These are phyloP conservation scores for Cardinalis cardinalis DNA, from an alignment of 2,113 vertebrate genomes.

Conservation along the genomic window DNA sequence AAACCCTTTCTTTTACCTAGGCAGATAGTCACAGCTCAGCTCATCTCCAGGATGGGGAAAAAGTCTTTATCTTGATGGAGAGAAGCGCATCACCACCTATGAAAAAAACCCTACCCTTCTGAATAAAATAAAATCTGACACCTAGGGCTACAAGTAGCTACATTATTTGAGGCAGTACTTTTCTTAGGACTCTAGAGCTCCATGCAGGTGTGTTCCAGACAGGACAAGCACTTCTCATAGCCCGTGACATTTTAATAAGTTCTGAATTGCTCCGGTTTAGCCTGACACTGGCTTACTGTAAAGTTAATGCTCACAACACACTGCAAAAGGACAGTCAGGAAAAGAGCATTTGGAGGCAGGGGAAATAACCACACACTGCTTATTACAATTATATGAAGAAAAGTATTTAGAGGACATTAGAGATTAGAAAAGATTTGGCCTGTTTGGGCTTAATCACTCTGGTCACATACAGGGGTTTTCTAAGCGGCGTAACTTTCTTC, in stretches of 20 bases:
- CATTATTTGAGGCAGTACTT: not conserved
- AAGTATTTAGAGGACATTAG: not conserved
- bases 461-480: not conserved
- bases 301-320: not conserved
- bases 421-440: not conserved
- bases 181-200: not conserved
- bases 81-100: not conserved
- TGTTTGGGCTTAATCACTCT: not conserved
- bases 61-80: not conserved
- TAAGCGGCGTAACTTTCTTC: not conserved
- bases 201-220: not conserved
- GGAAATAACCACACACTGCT: not conserved
- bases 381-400: rapidly evolving
- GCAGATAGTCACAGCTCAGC: not conserved
- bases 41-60: not conserved
- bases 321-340: not conserved
- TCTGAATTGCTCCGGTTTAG: not conserved
- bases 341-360: not conserved
- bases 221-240: not conserved
- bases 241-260: rapidly evolving
- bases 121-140: not conserved
- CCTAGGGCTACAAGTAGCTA: not conserved
- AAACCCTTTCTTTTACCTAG: not conserved
- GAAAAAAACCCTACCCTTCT: not conserved
- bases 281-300: not conserved